Conservation (phyloP, 2,797 vertebrate species). For the Parauchenoglanis ngamensis region DNA sequence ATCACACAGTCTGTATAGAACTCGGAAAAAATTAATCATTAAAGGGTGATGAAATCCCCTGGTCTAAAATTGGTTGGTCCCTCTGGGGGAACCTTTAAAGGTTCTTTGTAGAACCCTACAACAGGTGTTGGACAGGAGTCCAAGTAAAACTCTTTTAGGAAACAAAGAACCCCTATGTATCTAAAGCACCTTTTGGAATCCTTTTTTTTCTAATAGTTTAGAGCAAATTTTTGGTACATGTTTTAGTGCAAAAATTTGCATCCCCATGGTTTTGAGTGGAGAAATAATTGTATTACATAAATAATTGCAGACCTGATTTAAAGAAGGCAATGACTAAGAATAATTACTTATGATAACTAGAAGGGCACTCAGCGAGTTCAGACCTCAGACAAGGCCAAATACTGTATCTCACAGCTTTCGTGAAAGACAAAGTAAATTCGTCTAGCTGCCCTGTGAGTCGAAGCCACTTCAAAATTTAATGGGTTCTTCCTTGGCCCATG, state of each 20-base stretch:
- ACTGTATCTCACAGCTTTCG: too few relatives aligned
- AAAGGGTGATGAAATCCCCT: neutral
- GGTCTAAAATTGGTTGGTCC: neutral
- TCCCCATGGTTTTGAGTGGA: too few relatives aligned
- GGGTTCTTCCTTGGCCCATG: too few relatives aligned
- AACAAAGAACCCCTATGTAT: neutral
- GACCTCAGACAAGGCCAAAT: too few relatives aligned
- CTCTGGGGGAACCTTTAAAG: neutral
- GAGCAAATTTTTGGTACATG: neutral
- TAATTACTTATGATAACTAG: neutral
- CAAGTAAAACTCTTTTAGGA: neutral
- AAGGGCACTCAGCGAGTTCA: too few relatives aligned
- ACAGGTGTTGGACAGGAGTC: neutral
- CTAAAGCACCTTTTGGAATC: neutral
- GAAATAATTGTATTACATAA: neutral
- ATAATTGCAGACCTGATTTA: neutral
- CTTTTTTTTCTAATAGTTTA: neutral
- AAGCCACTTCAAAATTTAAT: too few relatives aligned
- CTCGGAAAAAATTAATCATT: neutral
- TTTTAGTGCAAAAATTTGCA: neutral
- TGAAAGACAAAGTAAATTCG: too few relatives aligned
- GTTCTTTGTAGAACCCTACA: neutral
- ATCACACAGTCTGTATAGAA: too few relatives aligned
- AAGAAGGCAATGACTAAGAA: neutral
- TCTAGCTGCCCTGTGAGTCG: too few relatives aligned